Evolutionary conservation across 2,888 invertebrate genomes (phyloP).

Genomic region (Biston betularia): DNA sequence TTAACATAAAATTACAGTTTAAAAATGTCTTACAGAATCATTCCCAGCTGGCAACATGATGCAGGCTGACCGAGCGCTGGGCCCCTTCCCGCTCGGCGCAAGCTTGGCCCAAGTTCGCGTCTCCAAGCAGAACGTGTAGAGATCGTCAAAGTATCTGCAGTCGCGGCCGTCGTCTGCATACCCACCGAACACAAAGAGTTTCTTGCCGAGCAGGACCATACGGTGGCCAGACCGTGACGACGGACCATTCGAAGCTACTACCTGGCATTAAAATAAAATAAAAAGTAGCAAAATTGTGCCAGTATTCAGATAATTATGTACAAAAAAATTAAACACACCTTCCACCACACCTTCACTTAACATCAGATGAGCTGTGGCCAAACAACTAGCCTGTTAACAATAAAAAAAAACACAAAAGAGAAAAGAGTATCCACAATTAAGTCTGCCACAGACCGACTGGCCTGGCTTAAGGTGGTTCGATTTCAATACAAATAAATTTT

Average conservation of each 20-base stretch:
- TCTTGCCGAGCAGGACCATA: slow-evolving; percentile 93
- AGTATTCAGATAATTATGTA: too few relatives aligned
- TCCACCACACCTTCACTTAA: too few relatives aligned
- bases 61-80: slow-evolving; percentile 93
- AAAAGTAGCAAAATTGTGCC: too few relatives aligned
- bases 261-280: slow-evolving; percentile 49
- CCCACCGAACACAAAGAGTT: slow-evolving; percentile 95
- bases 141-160: slow-evolving; percentile 95
- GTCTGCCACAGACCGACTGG: too few relatives aligned
- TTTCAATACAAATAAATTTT: too few relatives aligned
- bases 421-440: too few relatives aligned
- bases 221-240: slow-evolving; percentile 93
- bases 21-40: slow-evolving; percentile 69
- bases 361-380: too few relatives aligned
- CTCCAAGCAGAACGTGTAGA: slow-evolving; percentile 92
- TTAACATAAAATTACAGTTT: too few relatives aligned
- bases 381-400: too few relatives aligned
- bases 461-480: too few relatives aligned
- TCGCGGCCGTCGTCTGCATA: slow-evolving; percentile 95
- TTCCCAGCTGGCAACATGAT: slow-evolving; percentile 87
- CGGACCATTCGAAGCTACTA: slow-evolving; percentile 87
- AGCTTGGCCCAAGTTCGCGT: slow-evolving; percentile 92
- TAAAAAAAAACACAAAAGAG: too few relatives aligned
- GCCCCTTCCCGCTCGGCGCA: slow-evolving; percentile 88
- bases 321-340: too few relatives aligned